A percentile compares a stretch with the other conserved stretches of the same genome.
phyloP scores from a whole-genome alignment of 2,797 vertebrate species.

The Rhinichthys osculus region DNA sequence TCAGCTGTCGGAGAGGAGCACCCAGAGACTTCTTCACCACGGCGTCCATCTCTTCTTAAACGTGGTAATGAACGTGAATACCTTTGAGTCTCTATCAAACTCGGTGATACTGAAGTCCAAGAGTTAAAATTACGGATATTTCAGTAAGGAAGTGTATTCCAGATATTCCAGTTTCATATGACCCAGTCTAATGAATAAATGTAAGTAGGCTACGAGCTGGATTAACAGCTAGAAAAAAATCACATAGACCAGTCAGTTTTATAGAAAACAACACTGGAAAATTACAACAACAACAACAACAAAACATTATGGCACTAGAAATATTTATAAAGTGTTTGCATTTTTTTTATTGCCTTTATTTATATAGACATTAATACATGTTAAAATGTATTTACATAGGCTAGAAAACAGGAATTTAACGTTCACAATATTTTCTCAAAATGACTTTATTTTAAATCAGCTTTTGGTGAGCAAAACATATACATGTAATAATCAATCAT shows the following conservation, averaged over 20 bases:
- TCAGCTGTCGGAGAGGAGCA: conserved; percentile 77
- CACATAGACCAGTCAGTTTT: neutral
- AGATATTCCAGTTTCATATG: neutral
- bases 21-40: conserved; percentile 73
- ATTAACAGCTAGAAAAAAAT: neutral
- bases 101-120: neutral
- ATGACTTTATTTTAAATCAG: neutral
- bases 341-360: no score
- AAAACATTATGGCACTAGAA: neutral
- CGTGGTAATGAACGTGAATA: neutral
- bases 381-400: neutral
- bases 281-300: neutral
- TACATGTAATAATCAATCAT: neutral
- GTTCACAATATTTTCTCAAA: neutral
- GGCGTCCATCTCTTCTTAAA: conserved; percentile 71
- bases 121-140: neutral
- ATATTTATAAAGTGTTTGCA: neutral
- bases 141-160: neutral
- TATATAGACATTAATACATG: no score
- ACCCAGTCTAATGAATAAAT: neutral
- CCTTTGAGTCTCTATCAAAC: neutral
- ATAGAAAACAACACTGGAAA: neutral
- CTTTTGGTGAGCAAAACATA: neutral
- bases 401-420: neutral
- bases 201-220: neutral